Evolutionary conservation across 2,888 invertebrate species (phyloP).

Genomic region (Amphipyra berbera): DNA sequence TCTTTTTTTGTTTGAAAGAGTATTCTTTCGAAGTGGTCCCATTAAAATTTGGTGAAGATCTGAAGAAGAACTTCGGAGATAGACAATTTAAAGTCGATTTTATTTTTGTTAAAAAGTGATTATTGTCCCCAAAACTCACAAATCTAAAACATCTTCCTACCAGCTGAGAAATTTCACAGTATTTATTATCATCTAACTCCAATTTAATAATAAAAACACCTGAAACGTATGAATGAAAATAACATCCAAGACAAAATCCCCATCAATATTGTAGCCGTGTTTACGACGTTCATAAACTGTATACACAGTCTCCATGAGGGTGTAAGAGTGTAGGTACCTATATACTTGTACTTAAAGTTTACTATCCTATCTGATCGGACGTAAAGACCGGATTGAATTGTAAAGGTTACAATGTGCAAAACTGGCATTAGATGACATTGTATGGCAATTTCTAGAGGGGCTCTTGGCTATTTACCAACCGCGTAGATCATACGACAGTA

Average conservation of each 20-base stretch:
- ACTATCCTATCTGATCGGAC: conserved; percentile 37
- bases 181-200: not conserved
- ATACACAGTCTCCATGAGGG: conserved; percentile 43
- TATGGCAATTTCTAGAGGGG: conserved; percentile 1
- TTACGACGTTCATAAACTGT: conserved; percentile 63
- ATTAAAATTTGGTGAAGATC: no score
- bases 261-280: conserved; percentile 55
- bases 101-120: no score
- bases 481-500: no score
- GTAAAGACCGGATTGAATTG: conserved; percentile 38
- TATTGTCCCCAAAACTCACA: no score
- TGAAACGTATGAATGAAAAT: conserved; percentile 24
- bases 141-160: no score
- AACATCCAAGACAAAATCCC: conserved; percentile 43
- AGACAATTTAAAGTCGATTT: no score
- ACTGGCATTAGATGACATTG: conserved; percentile 1
- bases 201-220: conserved; percentile 4
- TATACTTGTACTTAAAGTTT: conserved; percentile 32
- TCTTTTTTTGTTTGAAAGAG: no score
- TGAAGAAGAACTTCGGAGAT: no score
- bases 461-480: no score
- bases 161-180: not conserved
- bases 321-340: conserved; percentile 19
- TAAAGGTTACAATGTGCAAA: conserved; percentile 38
- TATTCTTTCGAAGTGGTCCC: no score